phyloP scores from a whole-genome alignment of 2,888 invertebrate genomes.

The Zele albiditarsus region DNA sequence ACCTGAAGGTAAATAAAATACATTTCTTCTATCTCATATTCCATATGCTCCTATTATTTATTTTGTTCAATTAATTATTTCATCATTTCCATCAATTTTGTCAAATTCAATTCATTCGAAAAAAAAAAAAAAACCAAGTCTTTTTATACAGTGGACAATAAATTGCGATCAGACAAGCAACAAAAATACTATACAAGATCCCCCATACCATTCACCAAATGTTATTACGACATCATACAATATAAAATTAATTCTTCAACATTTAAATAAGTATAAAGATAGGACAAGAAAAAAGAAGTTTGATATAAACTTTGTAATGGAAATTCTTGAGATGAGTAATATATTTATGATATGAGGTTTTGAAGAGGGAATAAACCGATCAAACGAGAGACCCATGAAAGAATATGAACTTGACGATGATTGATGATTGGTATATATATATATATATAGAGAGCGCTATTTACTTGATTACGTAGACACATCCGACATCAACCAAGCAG shows the following conservation, averaged over 20 bases:
- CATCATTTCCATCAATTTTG: no score
- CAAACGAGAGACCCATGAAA: neutral
- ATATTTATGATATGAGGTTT: neutral
- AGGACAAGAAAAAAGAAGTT: neutral
- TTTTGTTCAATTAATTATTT: no score
- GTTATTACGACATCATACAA: neutral
- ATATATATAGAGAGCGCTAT: slow-evolving; percentile 4
- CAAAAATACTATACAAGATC: neutral
- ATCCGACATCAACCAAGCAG: neutral
- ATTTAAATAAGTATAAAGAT: neutral
- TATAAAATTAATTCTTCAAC: neutral
- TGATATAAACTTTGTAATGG: neutral
- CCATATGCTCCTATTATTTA: no score
- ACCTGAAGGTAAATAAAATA: no score
- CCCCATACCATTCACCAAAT: neutral
- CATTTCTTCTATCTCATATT: no score
- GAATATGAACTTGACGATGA: slow-evolving; percentile 31
- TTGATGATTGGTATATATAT: slow-evolving; percentile 14
- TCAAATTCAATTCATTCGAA: no score
- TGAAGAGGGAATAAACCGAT: slow-evolving; percentile 13
- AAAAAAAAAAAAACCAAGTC: no score
- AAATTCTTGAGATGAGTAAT: neutral
- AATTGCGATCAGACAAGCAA: no score
- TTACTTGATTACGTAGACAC: slow-evolving; percentile 33
- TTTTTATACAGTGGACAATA: no score